Evolutionary conservation across 2,113 vertebrate species (phyloP).

Genomic region (Circaetus gallicus): DNA sequence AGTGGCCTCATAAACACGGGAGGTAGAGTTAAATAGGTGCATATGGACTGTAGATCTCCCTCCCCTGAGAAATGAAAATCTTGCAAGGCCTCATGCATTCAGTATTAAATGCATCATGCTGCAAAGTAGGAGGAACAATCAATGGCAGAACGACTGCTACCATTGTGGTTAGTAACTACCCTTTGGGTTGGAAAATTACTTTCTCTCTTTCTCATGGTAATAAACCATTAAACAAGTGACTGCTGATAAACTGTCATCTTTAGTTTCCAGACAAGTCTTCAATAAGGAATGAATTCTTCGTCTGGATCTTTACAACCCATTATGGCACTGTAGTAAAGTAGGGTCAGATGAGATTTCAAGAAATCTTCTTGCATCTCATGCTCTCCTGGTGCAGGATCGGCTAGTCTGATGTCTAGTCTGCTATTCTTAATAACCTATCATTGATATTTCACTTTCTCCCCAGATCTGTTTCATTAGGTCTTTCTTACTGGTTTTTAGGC

Average conservation of each 20-base stretch:
- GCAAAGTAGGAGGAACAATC: background rate
- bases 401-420: background rate
- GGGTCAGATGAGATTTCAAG: background rate
- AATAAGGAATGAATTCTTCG: background rate
- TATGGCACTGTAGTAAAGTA: background rate
- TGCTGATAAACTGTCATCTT: background rate
- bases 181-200: background rate
- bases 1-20: fast-evolving
- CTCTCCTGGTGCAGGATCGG: background rate
- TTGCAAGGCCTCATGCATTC: background rate
- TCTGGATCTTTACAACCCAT: fast-evolving
- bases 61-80: background rate
- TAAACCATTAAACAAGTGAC: background rate
- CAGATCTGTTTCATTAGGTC: background rate
- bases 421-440: background rate
- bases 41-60: fast-evolving
- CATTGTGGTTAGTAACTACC: background rate
- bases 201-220: background rate
- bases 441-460: background rate
- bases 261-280: background rate
- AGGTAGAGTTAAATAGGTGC: background rate
- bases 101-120: fast-evolving
- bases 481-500: background rate
- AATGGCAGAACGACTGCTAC: background rate
- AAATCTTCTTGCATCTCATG: background rate